phyloP scores from a whole-genome alignment of 2,113 vertebrate species.

The Hippocampus comes region DNA sequence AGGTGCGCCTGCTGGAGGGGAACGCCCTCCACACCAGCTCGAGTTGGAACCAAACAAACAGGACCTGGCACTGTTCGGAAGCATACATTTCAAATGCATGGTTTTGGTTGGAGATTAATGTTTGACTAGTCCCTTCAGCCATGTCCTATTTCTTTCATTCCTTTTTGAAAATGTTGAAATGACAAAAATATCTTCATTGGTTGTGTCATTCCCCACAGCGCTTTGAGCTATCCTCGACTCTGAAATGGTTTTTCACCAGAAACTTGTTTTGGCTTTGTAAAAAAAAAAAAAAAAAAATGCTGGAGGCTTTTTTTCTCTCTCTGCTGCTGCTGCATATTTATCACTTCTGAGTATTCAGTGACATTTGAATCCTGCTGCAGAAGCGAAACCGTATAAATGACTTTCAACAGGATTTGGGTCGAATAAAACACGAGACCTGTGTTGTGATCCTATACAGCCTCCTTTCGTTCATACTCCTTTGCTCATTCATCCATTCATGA shows the following conservation, averaged over 20 bases:
- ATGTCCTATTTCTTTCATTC: too few relatives aligned
- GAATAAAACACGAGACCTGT: background rate
- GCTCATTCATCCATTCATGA: constrained; percentile 37
- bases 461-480: constrained; percentile 11
- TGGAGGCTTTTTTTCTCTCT: background rate
- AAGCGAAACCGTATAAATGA: constrained; percentile 7
- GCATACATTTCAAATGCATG: too few relatives aligned
- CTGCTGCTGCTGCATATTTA: background rate
- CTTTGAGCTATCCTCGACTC: too few relatives aligned
- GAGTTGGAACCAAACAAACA: too few relatives aligned
- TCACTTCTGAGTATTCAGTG: background rate
- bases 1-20: too few relatives aligned
- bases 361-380: background rate
- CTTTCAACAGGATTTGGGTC: constrained; percentile 10
- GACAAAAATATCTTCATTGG: too few relatives aligned
- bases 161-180: too few relatives aligned
- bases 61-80: too few relatives aligned
- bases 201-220: too few relatives aligned
- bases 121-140: too few relatives aligned
- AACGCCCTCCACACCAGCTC: too few relatives aligned
- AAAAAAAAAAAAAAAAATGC: background rate
- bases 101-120: too few relatives aligned
- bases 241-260: background rate
- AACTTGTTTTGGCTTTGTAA: background rate
- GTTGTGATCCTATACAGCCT: background rate